Evolutionary conservation across 2,888 invertebrate species (phyloP).

Genomic region (Volucella inflata): DNA sequence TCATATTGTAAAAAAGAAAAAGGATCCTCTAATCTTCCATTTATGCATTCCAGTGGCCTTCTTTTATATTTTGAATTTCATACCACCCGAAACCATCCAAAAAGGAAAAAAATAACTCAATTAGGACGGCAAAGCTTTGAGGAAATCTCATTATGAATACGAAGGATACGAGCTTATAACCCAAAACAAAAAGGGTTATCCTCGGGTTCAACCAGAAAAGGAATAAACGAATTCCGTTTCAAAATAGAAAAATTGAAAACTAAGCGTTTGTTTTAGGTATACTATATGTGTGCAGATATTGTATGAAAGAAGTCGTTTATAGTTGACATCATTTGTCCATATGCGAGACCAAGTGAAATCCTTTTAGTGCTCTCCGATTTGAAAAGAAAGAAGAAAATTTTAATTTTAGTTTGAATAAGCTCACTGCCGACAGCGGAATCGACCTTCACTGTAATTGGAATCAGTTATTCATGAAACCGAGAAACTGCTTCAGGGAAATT

Average conservation of each 20-base stretch:
- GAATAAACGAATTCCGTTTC: not conserved
- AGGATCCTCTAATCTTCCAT: constrained; percentile 29
- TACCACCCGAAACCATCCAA: not conserved
- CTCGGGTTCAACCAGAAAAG: constrained; percentile 1
- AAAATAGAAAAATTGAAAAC: not conserved
- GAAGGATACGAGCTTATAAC: constrained; percentile 2
- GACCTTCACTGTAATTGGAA: no score
- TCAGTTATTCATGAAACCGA: no score
- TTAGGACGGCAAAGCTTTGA: constrained; percentile 18
- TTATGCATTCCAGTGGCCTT: constrained; percentile 24
- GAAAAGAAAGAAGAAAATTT: no score
- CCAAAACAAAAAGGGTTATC: constrained; percentile 22
- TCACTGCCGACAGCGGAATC: no score
- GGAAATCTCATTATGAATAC: constrained; percentile 39
- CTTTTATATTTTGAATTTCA: constrained; percentile 8
- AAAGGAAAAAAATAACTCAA: constrained; percentile 23
- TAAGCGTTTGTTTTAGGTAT: not conserved
- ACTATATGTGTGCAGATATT: constrained; percentile 26
- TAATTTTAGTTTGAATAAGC: no score
- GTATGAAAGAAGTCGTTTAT: constrained; percentile 18
- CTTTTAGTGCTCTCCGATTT: no score
- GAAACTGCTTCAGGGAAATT: no score
- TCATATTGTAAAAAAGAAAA: not conserved
- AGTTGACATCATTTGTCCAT: constrained; percentile 9
- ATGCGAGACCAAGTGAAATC: not conserved